A percentile compares a stretch with the other conserved stretches of the same genome.
Conservation (phyloP, 2,888 invertebrate species). For the Diaperis boleti region DNA sequence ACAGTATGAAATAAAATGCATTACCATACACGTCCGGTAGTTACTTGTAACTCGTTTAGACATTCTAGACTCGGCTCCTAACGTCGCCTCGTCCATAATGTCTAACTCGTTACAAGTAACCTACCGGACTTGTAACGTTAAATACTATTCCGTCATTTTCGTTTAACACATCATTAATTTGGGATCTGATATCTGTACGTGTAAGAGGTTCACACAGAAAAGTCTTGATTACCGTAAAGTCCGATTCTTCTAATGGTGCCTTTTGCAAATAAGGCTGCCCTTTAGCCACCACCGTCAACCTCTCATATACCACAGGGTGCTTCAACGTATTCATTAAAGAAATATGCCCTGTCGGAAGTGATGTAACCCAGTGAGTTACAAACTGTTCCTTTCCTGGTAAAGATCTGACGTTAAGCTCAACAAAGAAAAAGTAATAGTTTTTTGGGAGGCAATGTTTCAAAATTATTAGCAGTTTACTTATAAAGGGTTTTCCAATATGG, state of each 20-base stretch:
- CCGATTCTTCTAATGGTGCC: background rate
- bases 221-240: background rate
- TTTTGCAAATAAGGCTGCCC: background rate
- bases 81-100: no score
- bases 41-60: no score
- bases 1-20: no score
- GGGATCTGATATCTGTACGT: background rate
- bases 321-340: background rate
- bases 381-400: slow-evolving; percentile 6
- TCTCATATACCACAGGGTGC: background rate
- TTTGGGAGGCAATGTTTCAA: background rate
- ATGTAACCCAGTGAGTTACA: background rate
- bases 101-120: no score
- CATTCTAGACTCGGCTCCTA: no score
- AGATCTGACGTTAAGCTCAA: background rate
- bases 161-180: background rate
- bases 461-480: slow-evolving; percentile 9
- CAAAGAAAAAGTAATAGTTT: background rate
- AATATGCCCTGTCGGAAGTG: background rate
- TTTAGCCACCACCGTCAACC: background rate
- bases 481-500: slow-evolving; percentile 38
- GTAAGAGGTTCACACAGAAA: no score
- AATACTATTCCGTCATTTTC: background rate
- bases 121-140: no score
- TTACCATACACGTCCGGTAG: no score